Evolutionary conservation across 1,140 invertebrate species (phyloP).

Genomic region (Adelges cooleyi): DNA sequence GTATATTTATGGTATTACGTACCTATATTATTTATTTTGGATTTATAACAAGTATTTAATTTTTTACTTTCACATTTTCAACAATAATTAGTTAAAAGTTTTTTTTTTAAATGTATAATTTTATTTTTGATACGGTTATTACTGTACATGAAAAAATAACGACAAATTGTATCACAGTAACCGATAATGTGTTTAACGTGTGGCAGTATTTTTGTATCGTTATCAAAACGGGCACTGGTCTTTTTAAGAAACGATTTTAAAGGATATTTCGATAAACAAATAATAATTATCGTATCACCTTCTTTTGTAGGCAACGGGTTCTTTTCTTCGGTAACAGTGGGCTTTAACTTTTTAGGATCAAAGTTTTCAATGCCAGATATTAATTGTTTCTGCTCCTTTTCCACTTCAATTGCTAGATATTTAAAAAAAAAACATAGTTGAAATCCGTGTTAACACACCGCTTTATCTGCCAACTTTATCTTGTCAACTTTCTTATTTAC

Average conservation of each 20-base stretch:
- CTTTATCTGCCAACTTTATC: too few relatives aligned
- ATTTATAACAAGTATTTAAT: too few relatives aligned
- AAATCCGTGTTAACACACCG: too few relatives aligned
- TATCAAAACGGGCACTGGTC: background rate
- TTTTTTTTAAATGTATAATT: background rate
- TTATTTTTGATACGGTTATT: background rate
- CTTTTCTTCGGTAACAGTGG: conserved; percentile 79
- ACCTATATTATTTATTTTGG: too few relatives aligned
- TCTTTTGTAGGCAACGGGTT: conserved; percentile 77
- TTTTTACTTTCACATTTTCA: too few relatives aligned
- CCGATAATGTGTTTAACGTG: background rate
- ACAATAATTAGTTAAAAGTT: too few relatives aligned
- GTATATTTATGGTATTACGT: too few relatives aligned
- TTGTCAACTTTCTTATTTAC: conserved; percentile 43
- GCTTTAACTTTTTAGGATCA: conserved; percentile 71
- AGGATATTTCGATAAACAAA: background rate
- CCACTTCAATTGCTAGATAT: conserved; percentile 71
- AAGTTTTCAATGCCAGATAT: conserved; percentile 81
- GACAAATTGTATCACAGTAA: background rate
- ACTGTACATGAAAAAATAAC: background rate
- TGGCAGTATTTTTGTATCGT: background rate
- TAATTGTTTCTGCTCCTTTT: conserved; percentile 74
- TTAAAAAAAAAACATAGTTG: conserved; percentile 32
- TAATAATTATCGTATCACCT: conserved; percentile 48
- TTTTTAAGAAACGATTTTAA: background rate